Percentiles rank a stretch among this genome's conserved stretches.
Evolutionary conservation across 1,140 invertebrate species (phyloP).

Genomic region (Drepana arcuata): DNA sequence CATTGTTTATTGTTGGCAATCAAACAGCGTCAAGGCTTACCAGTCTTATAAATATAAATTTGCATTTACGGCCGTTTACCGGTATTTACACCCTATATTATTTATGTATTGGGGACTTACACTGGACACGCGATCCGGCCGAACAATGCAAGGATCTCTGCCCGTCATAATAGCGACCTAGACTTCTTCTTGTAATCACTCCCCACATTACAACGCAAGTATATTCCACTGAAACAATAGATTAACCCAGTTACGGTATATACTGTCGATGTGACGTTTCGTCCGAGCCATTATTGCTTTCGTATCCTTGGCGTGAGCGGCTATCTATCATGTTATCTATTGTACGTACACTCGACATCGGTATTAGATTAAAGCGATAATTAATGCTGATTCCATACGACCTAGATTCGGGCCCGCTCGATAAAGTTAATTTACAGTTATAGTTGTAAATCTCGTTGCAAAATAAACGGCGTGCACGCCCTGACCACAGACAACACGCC

Average conservation of each 20-base stretch:
- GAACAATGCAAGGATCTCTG: slow-evolving; percentile 63
- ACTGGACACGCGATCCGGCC: slow-evolving; percentile 57
- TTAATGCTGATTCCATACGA: slow-evolving; percentile 72
- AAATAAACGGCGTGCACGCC: slow-evolving; percentile 62
- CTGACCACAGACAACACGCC: slow-evolving; percentile 63
- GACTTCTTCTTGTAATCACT: slow-evolving; percentile 58
- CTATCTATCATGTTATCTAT: slow-evolving; percentile 70
- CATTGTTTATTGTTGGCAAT: slow-evolving; percentile 20
- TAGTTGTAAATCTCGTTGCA: slow-evolving; percentile 69
- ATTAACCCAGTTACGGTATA: slow-evolving; percentile 43
- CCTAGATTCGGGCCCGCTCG: slow-evolving; percentile 61
- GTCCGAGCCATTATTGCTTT: slow-evolving; percentile 45
- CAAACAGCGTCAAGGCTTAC: slow-evolving; percentile 21
- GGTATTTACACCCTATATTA: slow-evolving; percentile 46
- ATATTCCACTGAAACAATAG: slow-evolving; percentile 51
- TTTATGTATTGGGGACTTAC: slow-evolving; percentile 67
- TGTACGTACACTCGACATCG: slow-evolving; percentile 61
- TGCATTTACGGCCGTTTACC: slow-evolving; percentile 16
- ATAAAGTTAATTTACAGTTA: slow-evolving; percentile 71
- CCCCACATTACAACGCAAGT: slow-evolving; percentile 41
- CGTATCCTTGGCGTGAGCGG: slow-evolving; percentile 60
- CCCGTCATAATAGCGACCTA: slow-evolving; percentile 44
- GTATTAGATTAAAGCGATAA: slow-evolving; percentile 68
- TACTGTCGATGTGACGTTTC: slow-evolving; percentile 28
- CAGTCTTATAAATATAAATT: slow-evolving; percentile 31